Conservation (phyloP, 2,888 invertebrate species). For the Rhodophaea formosa region DNA sequence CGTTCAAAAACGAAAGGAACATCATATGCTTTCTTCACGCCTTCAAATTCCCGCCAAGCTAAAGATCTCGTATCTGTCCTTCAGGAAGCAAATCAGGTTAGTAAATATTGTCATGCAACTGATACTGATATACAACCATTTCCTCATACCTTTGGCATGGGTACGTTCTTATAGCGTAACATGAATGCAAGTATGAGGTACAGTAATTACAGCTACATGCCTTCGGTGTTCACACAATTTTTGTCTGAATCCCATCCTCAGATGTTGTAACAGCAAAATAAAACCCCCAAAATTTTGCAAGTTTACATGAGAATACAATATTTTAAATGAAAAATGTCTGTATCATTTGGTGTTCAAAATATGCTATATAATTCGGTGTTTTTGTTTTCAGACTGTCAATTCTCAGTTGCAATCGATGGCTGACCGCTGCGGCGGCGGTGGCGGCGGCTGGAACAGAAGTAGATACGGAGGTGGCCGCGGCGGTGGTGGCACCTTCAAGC, state of each 20-base stretch:
- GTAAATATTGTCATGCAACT: conserved; percentile 29
- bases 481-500: conserved; percentile 75
- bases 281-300: too few relatives aligned
- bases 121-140: conserved; percentile 19
- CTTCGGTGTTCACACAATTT: conserved; percentile 88
- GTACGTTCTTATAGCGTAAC: conserved; percentile 84
- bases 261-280: conserved; percentile 78
- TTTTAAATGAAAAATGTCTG: too few relatives aligned
- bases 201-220: conserved; percentile 84
- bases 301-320: too few relatives aligned
- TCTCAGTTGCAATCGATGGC: conserved; percentile 92
- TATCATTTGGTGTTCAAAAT: conserved; percentile 14
- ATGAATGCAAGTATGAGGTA: conserved; percentile 90
- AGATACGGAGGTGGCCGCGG: conserved; percentile 72
- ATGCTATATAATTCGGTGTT: not conserved
- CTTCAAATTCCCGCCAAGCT: conserved; percentile 92
- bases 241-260: conserved; percentile 90
- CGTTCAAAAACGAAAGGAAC: conserved; percentile 93
- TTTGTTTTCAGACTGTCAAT: conserved; percentile 85
- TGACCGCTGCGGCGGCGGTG: conserved; percentile 83
- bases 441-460: conserved; percentile 80
- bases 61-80: conserved; percentile 93
- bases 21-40: conserved; percentile 97
- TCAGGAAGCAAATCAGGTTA: conserved; percentile 93
- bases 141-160: conserved; percentile 90